Base-by-base conservation (phyloP, 2,113 vertebrate species). In the Athene cunicularia region DNA sequence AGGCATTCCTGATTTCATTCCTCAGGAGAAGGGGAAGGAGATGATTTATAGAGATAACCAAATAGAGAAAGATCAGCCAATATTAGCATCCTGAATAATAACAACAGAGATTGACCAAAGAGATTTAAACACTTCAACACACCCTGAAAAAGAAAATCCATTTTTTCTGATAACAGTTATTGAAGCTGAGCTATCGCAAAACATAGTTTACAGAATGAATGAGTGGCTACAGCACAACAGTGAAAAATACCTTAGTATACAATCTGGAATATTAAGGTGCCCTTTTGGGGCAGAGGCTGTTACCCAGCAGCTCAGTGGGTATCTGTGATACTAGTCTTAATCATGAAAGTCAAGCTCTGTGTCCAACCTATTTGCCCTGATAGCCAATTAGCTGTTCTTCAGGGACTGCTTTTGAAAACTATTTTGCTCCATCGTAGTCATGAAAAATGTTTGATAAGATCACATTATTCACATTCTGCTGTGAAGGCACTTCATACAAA, bases 51-150 rank as follows among this genome's bases (percentile, higher is more conserved):
- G 86, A 76, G 56, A 60, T 85, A 88, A 93, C 86, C 39, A 83
- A 80, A 92, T 43, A 92, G 24, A 88, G 49, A 82, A 92, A 73
- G 35, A 95, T 72, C 67, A 73, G 63, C 58, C 27, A 70, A 26
- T 83, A 86, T 88, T 73, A 95, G 16, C 72, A 85, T 88, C 71
- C 59, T 76, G 80, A 92, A 74, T 74, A 91, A 80, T 60, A 93
- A 66, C 28, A 60, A 60, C 16, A 83, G 79, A 73, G 75, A 82
- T 88, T 86, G 75, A 73, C 49, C 43, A 62, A 88, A 86, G 47
- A 59, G 33, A 83, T 95, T 88, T 88, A 90, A 92, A 91, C 9
- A 49, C 62, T 92, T 79, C 28, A 68, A 43, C 47, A 56, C 47
- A 68, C 8, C 8, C 39, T 90, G 77, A 33, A 47, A 87, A 85